Evolutionary conservation across 2,797 vertebrate genomes (phyloP), one percentile per base, ranked within the genome.

Genomic region (Otolemur crassicaudatus): DNA sequence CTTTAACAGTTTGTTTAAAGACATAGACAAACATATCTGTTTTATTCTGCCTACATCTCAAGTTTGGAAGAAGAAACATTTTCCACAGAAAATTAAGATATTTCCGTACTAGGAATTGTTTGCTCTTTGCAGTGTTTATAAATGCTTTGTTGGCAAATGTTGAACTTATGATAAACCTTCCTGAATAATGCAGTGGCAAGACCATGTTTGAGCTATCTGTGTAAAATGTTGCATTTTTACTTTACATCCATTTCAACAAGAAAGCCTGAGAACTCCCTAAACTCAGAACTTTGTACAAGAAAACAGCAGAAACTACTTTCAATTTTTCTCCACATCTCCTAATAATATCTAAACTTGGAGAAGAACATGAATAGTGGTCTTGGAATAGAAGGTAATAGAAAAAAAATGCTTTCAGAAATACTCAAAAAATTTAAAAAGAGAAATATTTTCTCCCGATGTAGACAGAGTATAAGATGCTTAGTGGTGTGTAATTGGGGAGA

Each of bases 131-230:
- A 31, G 9, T 95, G 87, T 97, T 97, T 97, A 95, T 90, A 90
- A 94, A 85, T 92, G 67, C 46, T 89, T 87, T 96, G 69, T 88
- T 97, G 89, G 91, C 65, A 87, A 95, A 96, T 63, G 69, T 77
- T 94, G 85, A 91, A 79, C 49, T 91, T 95, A 94, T 91, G 58
- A 79, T 94, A 97, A 97, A 88, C 77, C 95, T 80, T 92, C 58
- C 53, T 90, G 63, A 97, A 95, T 90, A 95, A 95, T 86, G 29
- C 73, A 90, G 83, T 90, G 46, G 72, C 23, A 56, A 89, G 88
- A 95, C 63, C 8, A 1, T 31, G 73, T 87, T 73, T 63, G 75
- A 91, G 49, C 31, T 89, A 56, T 72, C 86, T 84, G 2, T 72
- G 40, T 60, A 85, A 83, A 94, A 86, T 37, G 60, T 70, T 95